phyloP scores from a whole-genome alignment of 92 coral and sea anemone genomes.

The Actinernus sp. region DNA sequence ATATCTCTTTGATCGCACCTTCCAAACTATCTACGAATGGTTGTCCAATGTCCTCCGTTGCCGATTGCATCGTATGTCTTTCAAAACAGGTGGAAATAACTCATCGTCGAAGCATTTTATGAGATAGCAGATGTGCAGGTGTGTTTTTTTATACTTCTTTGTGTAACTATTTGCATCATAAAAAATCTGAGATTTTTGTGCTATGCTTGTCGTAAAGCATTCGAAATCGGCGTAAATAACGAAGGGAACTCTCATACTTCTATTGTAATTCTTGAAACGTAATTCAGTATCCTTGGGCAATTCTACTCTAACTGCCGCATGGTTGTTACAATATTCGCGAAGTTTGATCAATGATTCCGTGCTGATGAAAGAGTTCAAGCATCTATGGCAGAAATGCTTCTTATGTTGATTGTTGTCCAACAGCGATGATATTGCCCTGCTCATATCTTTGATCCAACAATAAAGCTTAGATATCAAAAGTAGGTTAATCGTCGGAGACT shows the following conservation, averaged over 20 bases:
- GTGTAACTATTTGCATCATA: slow-evolving; percentile 35
- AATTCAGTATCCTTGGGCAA: slow-evolving; percentile 43
- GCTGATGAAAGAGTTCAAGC: slow-evolving; percentile 17
- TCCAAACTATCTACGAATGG: slow-evolving; percentile 19
- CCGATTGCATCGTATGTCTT: slow-evolving; percentile 24
- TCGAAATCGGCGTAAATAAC: no score
- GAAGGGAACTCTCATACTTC: slow-evolving; percentile 47
- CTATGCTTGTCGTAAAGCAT: slow-evolving; percentile 16
- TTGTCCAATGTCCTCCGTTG: slow-evolving; percentile 51
- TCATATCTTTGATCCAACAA: no score
- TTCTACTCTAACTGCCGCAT: slow-evolving; percentile 11
- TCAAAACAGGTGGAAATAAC: slow-evolving; percentile 35
- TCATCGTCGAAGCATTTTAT: slow-evolving; percentile 42
- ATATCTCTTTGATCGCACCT: slow-evolving; percentile 27
- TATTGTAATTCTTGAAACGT: slow-evolving; percentile 20
- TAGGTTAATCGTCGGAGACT: no score
- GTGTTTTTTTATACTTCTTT: slow-evolving; percentile 39
- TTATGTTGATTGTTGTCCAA: slow-evolving; percentile 1
- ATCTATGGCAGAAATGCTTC: slow-evolving; percentile 7
- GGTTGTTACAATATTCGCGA: neutral
- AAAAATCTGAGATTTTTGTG: neutral
- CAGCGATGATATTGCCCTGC: slow-evolving; percentile 5
- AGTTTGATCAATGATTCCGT: slow-evolving; percentile 17
- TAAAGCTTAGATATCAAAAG: slow-evolving; percentile 20
- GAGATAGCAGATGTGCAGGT: slow-evolving; percentile 21